phyloP scores from a whole-genome alignment of 2,888 invertebrate species.

The Electrophaes corylata region DNA sequence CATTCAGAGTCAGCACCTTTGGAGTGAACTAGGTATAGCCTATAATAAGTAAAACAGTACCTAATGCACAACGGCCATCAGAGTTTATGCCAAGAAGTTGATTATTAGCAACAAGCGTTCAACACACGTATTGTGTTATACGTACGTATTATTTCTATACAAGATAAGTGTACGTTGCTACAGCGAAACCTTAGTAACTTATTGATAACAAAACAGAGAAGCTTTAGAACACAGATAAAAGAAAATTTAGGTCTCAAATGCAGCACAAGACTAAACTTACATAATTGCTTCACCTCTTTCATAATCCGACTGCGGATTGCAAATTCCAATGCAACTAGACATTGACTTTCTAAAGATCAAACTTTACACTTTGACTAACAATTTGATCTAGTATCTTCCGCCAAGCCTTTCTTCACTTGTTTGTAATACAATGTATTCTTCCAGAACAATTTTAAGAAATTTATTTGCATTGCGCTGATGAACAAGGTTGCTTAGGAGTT shows the following conservation, averaged over 20 bases:
- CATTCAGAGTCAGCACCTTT: conserved; percentile 2
- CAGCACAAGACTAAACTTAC: neutral
- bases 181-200: no score
- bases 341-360: conserved; percentile 5
- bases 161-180: no score
- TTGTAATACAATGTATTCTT: no score
- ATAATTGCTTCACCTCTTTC: neutral
- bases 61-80: no score
- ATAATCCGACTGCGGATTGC: conserved; percentile 5
- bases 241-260: neutral
- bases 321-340: neutral
- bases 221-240: no score
- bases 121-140: no score
- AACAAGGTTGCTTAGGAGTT: neutral
- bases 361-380: neutral
- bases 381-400: neutral
- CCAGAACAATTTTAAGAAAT: no score
- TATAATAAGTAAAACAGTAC: no score
- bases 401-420: conserved; percentile 5
- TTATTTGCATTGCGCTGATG: neutral
- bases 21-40: neutral
- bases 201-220: no score
- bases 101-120: no score
- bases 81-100: no score
- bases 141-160: no score